Evolutionary conservation across 1,140 invertebrate species (phyloP), one percentile per base, ranked within the genome.

Genomic region (Drosophila santomea): DNA sequence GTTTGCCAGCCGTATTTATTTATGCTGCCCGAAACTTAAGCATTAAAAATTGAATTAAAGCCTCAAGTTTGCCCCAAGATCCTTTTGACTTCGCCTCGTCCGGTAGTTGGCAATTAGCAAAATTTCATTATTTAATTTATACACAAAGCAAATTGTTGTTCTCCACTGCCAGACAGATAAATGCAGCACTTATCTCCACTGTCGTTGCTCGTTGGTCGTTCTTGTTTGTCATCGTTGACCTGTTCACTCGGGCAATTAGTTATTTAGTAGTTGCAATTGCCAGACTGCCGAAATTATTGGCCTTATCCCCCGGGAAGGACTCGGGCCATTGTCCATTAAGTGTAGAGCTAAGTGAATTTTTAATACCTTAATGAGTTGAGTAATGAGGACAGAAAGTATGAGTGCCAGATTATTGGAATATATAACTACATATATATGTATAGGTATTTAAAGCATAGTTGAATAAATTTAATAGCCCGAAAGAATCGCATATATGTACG

Each of bases 21-120:
- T 59, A 68, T 85, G 83, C 64, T 78, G 66, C 71, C 78, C 83
- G 73, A 66, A 86, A 78, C 69, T 88, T 83, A 64, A 64, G 71
- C 79, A 88, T 89, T 88, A 88, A 88, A 83, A 88, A 88, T 88
- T 88, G 78, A 89, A 83, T 88, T 88, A 88, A 76, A 79, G 52
- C 71, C 66, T 56, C 44, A 75, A 82, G 57, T 79, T 76, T 51
- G 44, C 44, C 48, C 43, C 36, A 25, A 71, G 68, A 72, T 71
- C 66, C 68, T 58, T 71, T 25, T 43, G 68, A 71, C 68, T 72
- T 71, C 36, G 23, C 15, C 43, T 20, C 52, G 10, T 66, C 60
- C 61, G 36, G 55, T 35, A 52, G 61, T 51, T 72, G 38, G 83
- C 83, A 88, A 88, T 89, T 88, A 86, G 79, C 61, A 50, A 77